Conservation (phyloP, 2,888 invertebrate species). For the Hesperia comma region DNA sequence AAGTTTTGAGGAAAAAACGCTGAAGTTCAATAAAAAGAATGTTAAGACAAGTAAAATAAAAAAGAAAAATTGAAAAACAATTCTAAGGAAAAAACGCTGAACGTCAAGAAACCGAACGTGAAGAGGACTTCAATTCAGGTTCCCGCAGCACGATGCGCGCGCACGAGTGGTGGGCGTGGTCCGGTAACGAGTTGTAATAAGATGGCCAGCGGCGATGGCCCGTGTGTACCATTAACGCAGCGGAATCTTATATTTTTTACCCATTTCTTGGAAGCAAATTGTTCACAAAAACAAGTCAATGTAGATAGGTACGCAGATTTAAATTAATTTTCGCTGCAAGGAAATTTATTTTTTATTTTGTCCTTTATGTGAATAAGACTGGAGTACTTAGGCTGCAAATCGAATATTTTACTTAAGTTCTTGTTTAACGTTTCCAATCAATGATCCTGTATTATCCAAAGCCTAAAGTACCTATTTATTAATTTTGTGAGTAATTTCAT, state of each 20-base stretch:
- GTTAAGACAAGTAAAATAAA: no score
- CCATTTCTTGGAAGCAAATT: slow-evolving; percentile 6
- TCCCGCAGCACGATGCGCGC: slow-evolving; percentile 41
- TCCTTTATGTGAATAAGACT: no score
- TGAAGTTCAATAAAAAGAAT: not conserved
- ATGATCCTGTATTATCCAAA: no score
- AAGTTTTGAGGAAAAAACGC: not conserved
- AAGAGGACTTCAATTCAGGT: not conserved
- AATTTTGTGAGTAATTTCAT: no score
- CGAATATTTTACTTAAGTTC: no score
- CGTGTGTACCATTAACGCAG: slow-evolving; percentile 7
- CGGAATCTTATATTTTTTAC: slow-evolving; percentile 2
- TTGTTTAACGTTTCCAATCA: no score
- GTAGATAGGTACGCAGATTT: not conserved
- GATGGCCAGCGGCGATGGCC: slow-evolving; percentile 18
- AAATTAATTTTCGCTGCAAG: not conserved
- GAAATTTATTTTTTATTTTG: not conserved
- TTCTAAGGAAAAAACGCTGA: not conserved
- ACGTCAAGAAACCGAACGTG: not conserved
- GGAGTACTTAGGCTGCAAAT: no score
- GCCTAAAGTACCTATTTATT: no score
- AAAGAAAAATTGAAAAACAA: not conserved
- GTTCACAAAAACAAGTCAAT: not conserved
- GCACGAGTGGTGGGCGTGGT: slow-evolving; percentile 43
- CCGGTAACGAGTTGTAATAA: slow-evolving; percentile 31